Percentiles rank a stretch among this genome's conserved stretches.
phyloP scores from a whole-genome alignment of 2,888 invertebrate genomes.

The Diplolepis rosae region DNA sequence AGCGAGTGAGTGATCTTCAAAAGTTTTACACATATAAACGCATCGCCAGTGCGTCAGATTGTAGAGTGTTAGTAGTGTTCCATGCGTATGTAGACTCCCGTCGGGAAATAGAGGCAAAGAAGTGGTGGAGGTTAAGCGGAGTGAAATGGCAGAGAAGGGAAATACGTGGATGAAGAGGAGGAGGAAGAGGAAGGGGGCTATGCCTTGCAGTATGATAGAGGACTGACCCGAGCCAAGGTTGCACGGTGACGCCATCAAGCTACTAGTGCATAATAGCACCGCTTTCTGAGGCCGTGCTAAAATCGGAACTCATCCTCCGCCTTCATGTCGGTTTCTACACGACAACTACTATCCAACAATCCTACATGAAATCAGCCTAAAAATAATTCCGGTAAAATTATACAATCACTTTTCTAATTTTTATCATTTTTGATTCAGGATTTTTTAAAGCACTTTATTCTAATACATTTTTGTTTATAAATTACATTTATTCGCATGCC shows the following conservation, averaged over 20 bases:
- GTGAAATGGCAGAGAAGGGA: constrained; percentile 43
- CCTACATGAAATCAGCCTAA: neutral
- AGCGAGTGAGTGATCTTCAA: constrained; percentile 32
- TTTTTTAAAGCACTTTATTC: no score
- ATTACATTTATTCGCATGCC: no score
- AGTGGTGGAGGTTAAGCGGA: constrained; percentile 43
- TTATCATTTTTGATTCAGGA: no score
- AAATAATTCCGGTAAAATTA: neutral
- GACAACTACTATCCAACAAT: constrained; percentile 25
- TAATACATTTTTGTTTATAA: no score
- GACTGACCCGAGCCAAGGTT: constrained; percentile 74
- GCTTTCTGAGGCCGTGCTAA: constrained; percentile 64
- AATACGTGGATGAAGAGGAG: constrained; percentile 35
- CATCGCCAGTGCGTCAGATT: constrained; percentile 16
- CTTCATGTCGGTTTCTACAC: constrained; percentile 33
- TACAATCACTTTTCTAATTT: no score
- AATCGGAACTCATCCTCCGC: constrained; percentile 61
- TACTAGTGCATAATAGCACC: constrained; percentile 72
- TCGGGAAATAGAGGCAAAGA: constrained; percentile 44
- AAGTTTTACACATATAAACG: constrained; percentile 8
- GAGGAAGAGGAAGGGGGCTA: constrained; percentile 54
- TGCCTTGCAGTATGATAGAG: constrained; percentile 71
- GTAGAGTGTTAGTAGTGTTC: constrained; percentile 36
- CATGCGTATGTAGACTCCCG: constrained; percentile 45
- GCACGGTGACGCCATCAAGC: constrained; percentile 72